A percentile compares a stretch with the other conserved stretches of the same genome.
These are phyloP conservation scores for Patiria pectinifera DNA, from an alignment of 53 echinoderm and acorn worm species.

Conservation along the genomic window DNA sequence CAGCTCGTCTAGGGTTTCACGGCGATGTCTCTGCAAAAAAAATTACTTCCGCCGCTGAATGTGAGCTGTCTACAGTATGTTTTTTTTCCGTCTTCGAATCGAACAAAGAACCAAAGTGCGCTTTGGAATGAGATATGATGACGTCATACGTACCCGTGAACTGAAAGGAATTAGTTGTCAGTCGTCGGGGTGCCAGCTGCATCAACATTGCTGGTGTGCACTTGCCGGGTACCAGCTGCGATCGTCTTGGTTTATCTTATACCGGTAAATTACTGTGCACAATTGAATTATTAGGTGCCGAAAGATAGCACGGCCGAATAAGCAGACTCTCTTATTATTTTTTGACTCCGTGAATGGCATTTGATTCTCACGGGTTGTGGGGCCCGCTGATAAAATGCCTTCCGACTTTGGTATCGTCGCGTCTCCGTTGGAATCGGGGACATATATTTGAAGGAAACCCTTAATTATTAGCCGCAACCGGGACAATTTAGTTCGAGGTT, in stretches of 20 bases:
- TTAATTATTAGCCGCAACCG: neutral
- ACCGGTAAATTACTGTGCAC: constrained; percentile 23
- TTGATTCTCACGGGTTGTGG: neutral
- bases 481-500: neutral
- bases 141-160: constrained; percentile 3
- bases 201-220: constrained; percentile 21
- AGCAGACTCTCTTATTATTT: neutral
- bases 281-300: constrained; percentile 46
- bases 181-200: constrained; percentile 47
- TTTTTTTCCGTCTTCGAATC: neutral
- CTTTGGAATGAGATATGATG: neutral
- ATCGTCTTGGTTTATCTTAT: neutral
- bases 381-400: neutral
- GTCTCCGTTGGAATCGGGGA: neutral
- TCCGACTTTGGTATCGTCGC: neutral
- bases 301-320: neutral
- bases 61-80: neutral
- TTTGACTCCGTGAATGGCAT: neutral
- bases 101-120: neutral
- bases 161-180: constrained; percentile 29
- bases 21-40: neutral
- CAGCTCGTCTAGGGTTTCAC: neutral
- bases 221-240: neutral
- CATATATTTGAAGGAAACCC: neutral
- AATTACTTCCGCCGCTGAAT: neutral